Base-by-base conservation (phyloP, 2,113 vertebrate genomes). In the Cyprinodon tularosa region DNA sequence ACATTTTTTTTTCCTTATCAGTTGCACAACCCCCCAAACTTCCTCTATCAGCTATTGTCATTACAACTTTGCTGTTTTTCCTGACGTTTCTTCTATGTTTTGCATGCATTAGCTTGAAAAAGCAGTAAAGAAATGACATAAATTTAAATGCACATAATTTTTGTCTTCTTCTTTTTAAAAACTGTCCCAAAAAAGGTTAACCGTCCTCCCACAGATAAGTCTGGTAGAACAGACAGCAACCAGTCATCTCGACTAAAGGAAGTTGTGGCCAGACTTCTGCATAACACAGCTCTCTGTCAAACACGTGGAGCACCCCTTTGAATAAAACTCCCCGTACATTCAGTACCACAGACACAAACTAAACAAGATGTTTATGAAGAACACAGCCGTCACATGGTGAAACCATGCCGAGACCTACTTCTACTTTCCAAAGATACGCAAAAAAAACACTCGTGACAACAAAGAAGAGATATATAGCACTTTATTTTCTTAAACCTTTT, bases 261-360 rank as follows among this genome's bases (percentile, higher is more conserved):
- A 85, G 85, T 79, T 89, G 84, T 36, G 86, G 88, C 61, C 39
- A 44, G 36, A 20, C 53, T 68, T 84, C 80, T 88, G 79, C 57
- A 76, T 50, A 77, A 66, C 42, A 48, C 65, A 22, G 47, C 4
- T 1, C 1, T 59, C 37, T 63, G 38, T 42, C 63, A 71, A 45
- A 68, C 75, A 66, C 60, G 8, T 53, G 75, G 77, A 67, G 37
- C 50, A 29, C 4, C 20, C 39, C 74, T 44, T 62, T 50, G 77
- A 78, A 80, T 78, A 36, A 84, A 83, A 53, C 20, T 15, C 13
- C 36, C 47, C 1, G 1, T 6, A 45, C 38, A n/a, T 65, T 70
- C 20, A 62, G n/a, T 36, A 50, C 20, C 65, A 68, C 42, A 67
- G 63, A 78, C 77, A 66, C 50, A 75, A 70, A 61, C 62, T 79